Base-by-base conservation (phyloP, 2,888 invertebrate species). In the Drosophila eohydei region DNA sequence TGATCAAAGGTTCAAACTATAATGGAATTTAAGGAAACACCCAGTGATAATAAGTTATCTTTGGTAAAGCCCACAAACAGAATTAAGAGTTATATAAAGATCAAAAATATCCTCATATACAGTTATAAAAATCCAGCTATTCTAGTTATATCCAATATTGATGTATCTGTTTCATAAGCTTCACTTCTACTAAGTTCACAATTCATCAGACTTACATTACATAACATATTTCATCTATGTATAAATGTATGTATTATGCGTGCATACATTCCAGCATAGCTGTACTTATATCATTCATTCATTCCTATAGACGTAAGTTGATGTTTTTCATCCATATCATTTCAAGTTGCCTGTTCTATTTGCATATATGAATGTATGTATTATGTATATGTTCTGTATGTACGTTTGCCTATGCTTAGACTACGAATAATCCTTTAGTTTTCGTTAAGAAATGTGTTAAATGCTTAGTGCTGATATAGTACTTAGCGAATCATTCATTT, bases 41-140 rank as follows among this genome's bases (percentile, higher is more conserved):
- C 96, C 93, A 95, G 96, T 94, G 97, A 97, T 95, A 97, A 97
- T 95, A 96, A 96, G 94, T 96, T 97, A 94, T 97, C 97, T 95
- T 95, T 97, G 97, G 97, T 97, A 96, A 96, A 95, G 94, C 89
- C 78, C 66, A 73, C 58, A 77, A 66, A 75, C 55, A 74, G 75
- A 88, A 68, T 71, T 67, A 59, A 63, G 55, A 65, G 50, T 60
- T 48, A 36, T 52, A 52, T 52, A 21, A 14, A 52, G 52, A 52
- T 52, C 32, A 12, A 34, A 50, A 32, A 14, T 52, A 36, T 26
- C 9, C 52, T 26, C 21, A 36, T 67, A 68, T 56, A 44, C 50
- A 65, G 60, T 41, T 72, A 57, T 56, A 56, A 41, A 50, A 38
- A 62, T 52, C 61, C 55, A 68, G 78, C 60, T 58, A 58, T 58